Evolutionary conservation across 2,113 vertebrate genomes (phyloP).

Genomic region (Bubo blakistoni): DNA sequence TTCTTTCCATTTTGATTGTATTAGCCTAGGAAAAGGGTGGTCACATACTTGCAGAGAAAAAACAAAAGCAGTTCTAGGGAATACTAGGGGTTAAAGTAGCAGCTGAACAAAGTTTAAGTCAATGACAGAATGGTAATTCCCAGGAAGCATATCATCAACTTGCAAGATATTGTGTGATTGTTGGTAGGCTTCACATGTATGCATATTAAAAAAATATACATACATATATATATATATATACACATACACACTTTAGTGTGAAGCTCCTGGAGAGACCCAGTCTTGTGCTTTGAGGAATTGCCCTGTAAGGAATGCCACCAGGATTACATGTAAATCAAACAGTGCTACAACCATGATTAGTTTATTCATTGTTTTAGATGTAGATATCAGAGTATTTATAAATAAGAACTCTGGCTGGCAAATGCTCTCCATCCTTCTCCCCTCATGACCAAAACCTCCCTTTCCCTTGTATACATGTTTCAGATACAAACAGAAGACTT

Average conservation of each 20-base stretch:
- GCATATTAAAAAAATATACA: not conserved
- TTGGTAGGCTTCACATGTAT: not conserved
- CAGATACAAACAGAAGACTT: not conserved
- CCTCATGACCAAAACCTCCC: not conserved
- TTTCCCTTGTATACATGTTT: not conserved
- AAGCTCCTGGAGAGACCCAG: not conserved
- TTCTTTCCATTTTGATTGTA: not conserved
- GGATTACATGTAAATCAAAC: not conserved
- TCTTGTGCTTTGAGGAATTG: not conserved
- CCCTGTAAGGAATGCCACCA: not conserved
- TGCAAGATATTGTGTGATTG: not conserved
- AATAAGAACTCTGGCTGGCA: not conserved
- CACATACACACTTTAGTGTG: not conserved
- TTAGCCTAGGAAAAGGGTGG: not conserved
- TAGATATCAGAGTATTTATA: not conserved
- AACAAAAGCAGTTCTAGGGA: not conserved
- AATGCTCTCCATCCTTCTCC: fast-evolving
- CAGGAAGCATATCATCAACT: not conserved
- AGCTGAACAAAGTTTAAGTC: not conserved
- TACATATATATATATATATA: not conserved
- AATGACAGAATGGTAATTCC: not conserved
- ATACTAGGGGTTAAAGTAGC: not conserved
- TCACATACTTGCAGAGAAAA: not conserved
- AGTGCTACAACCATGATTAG: not conserved
- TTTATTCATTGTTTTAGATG: not conserved